Percentiles rank a stretch among this genome's conserved stretches.
These are phyloP conservation scores for Arrhopalites spinosus DNA, from an alignment of 2,888 invertebrate species.

Conservation along the genomic window DNA sequence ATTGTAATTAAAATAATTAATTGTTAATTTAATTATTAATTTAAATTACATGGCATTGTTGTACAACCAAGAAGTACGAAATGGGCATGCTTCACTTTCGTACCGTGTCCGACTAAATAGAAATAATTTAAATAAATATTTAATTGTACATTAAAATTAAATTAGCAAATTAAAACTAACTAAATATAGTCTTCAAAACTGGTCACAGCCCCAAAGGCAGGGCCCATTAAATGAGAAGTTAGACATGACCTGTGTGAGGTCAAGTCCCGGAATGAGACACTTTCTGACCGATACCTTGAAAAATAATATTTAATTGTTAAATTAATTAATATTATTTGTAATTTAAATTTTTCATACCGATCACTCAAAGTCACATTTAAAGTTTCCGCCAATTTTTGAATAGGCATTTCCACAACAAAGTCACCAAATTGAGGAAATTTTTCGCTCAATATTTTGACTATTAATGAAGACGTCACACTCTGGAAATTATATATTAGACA, in stretches of 20 bases:
- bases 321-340: no score
- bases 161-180: neutral
- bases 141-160: neutral
- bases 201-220: neutral
- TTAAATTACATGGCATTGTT: neutral
- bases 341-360: no score
- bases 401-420: neutral
- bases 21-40: neutral
- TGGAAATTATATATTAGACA: neutral
- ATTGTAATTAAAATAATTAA: no score
- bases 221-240: neutral
- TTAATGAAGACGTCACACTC: neutral
- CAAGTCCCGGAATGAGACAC: no score
- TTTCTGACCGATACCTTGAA: no score
- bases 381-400: neutral
- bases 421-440: neutral
- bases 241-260: neutral
- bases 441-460: neutral
- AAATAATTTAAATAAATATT: neutral
- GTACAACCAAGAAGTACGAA: neutral
- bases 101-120: neutral
- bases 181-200: neutral
- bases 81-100: neutral
- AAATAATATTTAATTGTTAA: no score
- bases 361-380: neutral